These are phyloP conservation scores for Octodon degus DNA, from an alignment of 2,113 vertebrate genomes.

Conservation along the genomic window DNA sequence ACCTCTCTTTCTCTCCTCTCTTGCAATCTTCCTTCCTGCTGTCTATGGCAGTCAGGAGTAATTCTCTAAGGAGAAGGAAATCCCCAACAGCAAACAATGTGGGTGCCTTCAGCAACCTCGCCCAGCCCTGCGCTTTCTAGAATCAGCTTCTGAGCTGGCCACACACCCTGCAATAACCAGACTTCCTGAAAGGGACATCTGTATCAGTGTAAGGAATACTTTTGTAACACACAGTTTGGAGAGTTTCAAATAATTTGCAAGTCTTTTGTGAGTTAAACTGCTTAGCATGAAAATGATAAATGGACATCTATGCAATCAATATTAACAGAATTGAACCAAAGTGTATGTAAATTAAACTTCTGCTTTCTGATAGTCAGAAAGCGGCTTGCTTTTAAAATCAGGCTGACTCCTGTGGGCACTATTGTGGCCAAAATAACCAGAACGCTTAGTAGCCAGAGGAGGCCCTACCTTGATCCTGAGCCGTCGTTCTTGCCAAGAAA, in stretches of 20 bases:
- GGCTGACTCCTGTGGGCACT: background rate
- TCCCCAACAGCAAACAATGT: background rate
- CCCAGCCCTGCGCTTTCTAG: background rate
- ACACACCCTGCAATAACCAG: background rate
- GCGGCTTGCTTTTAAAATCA: slow-evolving; percentile 39
- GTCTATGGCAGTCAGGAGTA: background rate
- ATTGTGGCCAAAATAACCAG: background rate
- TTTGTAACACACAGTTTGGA: background rate
- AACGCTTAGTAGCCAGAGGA: slow-evolving; percentile 7
- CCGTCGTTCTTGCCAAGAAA: slow-evolving; percentile 91
- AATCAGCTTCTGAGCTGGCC: background rate
- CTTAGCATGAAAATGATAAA: background rate
- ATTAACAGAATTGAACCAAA: background rate
- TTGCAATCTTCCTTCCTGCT: background rate
- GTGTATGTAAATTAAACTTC: background rate
- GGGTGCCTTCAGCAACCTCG: background rate
- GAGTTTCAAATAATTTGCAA: background rate
- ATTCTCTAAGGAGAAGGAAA: background rate
- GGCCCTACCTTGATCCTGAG: slow-evolving; percentile 90
- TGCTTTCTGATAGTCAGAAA: slow-evolving; percentile 3
- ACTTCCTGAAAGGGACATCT: background rate
- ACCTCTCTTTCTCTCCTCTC: background rate
- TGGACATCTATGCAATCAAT: background rate
- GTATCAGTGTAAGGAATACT: background rate
- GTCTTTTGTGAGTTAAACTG: slow-evolving; percentile 14